phyloP scores from a whole-genome alignment of 2,888 invertebrate species.

The Leptopterna dolabrata region DNA sequence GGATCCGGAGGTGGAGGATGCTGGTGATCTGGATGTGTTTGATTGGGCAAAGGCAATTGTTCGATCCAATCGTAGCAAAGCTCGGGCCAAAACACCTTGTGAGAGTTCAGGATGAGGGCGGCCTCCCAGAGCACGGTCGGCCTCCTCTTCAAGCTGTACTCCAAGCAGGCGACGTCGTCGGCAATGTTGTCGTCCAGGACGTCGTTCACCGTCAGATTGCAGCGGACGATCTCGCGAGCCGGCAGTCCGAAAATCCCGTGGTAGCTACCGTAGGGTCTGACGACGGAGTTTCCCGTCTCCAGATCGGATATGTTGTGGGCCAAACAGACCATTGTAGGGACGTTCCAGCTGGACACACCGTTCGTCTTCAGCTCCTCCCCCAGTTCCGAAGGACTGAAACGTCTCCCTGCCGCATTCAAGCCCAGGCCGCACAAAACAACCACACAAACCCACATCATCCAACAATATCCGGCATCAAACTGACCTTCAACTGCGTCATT shows the following conservation, averaged over 20 bases:
- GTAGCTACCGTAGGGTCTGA: neutral
- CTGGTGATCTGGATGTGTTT: neutral
- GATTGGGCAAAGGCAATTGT: neutral
- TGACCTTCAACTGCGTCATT: neutral
- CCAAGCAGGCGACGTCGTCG: neutral
- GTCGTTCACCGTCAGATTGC: neutral
- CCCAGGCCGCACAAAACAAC: neutral
- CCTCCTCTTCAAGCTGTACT: neutral
- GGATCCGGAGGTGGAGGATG: neutral
- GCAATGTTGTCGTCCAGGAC: neutral
- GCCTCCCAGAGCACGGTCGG: neutral
- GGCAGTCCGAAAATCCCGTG: neutral
- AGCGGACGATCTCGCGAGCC: neutral
- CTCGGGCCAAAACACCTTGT: neutral
- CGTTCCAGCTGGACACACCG: neutral
- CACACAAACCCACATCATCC: neutral
- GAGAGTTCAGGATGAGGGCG: neutral
- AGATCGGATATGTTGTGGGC: neutral
- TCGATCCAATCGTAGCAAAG: neutral
- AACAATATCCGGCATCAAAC: neutral
- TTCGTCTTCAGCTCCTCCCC: neutral
- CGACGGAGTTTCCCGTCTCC: neutral
- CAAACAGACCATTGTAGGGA: neutral
- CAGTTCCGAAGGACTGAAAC: neutral
- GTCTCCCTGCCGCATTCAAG: neutral